Evolutionary conservation across 2,888 invertebrate genomes (phyloP), one percentile per base, ranked within the genome.

Genomic region (Malacosoma neustria): DNA sequence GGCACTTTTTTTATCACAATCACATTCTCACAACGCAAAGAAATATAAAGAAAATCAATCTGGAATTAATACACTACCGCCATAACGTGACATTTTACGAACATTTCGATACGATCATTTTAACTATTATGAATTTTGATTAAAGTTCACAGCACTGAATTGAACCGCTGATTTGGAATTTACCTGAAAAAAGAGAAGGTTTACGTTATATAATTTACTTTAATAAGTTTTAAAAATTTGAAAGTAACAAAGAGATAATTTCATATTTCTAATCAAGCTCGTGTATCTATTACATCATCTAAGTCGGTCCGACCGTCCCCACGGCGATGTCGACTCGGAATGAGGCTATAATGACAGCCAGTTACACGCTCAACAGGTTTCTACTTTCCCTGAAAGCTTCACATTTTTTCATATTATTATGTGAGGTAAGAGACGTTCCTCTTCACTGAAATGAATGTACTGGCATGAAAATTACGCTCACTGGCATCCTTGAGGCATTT

Each of bases 51-150:
- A 22, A 22, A 7, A 4, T 1, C 52, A 82, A 58, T 81, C 81
- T 36, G 77, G 79, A 38, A 82, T 80, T 40, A 81, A 61, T 45
- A 81, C 72, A 53, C 60, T 71, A 45, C 56, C 72, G 49, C 71
- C 65, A 44, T 70, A 70, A 63, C 77, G 69, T 63, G 75, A 75
- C 81, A 84, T 84, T 58, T 66, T 68, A 42, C 34, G 44, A 39
- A 45, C 42, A 15, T n/a, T n/a, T n/a, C n/a, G n/a, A n/a, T n/a
- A n/a, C n/a, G n/a, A n/a, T n/a, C n/a, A n/a, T n/a, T n/a, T n/a
- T n/a, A n/a, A n/a, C n/a, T n/a, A n/a, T n/a, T n/a, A n/a, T n/a
- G n/a, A n/a, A n/a, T n/a, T n/a, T n/a, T n/a, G n/a, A n/a, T n/a
- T n/a, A n/a, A n/a, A n/a, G 12, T 33, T 11, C 45, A 48, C 48